phyloP scores from a whole-genome alignment of 2,113 vertebrate genomes.

The Henicopernis longicauda region DNA sequence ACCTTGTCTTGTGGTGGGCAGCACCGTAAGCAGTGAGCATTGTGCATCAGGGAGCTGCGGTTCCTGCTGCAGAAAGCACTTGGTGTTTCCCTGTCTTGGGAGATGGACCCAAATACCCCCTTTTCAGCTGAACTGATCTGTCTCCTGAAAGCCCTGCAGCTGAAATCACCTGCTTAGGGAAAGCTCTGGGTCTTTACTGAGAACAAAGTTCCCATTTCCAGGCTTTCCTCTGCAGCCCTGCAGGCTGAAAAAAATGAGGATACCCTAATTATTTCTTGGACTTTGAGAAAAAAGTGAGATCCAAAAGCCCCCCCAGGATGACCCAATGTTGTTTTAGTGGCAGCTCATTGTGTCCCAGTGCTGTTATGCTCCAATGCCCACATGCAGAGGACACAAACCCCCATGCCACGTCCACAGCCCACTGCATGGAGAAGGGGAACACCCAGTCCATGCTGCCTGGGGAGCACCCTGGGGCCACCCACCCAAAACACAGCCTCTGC shows the following conservation, averaged over 20 bases:
- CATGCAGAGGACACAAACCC: background rate
- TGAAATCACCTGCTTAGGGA: background rate
- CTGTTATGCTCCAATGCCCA: background rate
- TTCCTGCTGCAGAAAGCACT: background rate
- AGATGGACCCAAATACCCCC: fast-evolving
- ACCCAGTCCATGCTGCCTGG: fast-evolving
- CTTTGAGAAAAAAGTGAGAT: background rate
- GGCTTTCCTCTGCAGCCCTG: background rate
- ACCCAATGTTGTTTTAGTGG: background rate
- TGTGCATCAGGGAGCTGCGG: fast-evolving
- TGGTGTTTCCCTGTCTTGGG: background rate
- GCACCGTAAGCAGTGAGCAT: fast-evolving
- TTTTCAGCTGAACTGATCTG: background rate
- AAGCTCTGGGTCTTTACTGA: background rate
- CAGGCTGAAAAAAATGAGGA: no score
- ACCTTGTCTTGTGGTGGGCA: background rate
- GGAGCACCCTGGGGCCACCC: background rate
- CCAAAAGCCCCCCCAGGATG: background rate
- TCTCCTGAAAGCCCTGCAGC: background rate
- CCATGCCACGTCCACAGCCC: fast-evolving
- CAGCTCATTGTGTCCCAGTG: background rate
- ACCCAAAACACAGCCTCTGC: background rate
- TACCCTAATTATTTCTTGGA: background rate
- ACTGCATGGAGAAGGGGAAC: background rate
- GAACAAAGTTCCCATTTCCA: background rate